Base-by-base conservation (phyloP, 2,113 vertebrate species). In the Urocynchramus pylzowi region DNA sequence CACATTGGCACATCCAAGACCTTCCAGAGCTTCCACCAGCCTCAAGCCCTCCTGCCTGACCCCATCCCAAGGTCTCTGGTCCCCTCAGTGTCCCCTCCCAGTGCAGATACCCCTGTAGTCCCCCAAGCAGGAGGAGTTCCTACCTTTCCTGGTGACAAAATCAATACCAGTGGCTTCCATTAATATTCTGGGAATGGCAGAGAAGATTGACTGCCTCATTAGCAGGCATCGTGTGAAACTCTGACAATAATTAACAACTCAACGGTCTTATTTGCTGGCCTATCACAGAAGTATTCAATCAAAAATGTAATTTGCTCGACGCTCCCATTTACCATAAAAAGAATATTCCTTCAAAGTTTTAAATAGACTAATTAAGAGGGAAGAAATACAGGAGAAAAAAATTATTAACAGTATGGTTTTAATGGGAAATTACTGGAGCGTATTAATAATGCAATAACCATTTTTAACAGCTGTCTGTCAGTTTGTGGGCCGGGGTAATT, bases 181-280 rank as follows among this genome's bases (percentile, higher is more conserved):
- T 98, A 97, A 98, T 98, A 98, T 97, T 97, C 84, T 12, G 41
- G 94, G 95, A 97, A 93, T 97, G 98, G 97, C 97, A 97, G 81
- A 35, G 87, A 93, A 98, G 98, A 98, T 98, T 97, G 98, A 98
- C 98, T 98, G 97, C 97, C 98, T 98, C 97, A 98, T 98, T 98
- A 98, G 97, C 97, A 98, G 89, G 97, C 97, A 24, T 98, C 84
- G 91, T 95, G 96, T 98, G 97, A 97, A 98, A 97, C 96, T 97
- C 97, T 98, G 98, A 98, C 98, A 98, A 98, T 98, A 98, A 98
- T 98, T 98, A 98, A 98, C 98, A 98, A 97, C 98, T 98, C 97
- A 96, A 97, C 97, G 84, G 90, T 98, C 98, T 98, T 98, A 98
- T 98, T 98, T 98, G 97, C 98, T 98, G 97, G 97, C 98, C 98